Evolutionary conservation across 1,140 invertebrate genomes (phyloP).

Genomic region (Diachasma alloeum): DNA sequence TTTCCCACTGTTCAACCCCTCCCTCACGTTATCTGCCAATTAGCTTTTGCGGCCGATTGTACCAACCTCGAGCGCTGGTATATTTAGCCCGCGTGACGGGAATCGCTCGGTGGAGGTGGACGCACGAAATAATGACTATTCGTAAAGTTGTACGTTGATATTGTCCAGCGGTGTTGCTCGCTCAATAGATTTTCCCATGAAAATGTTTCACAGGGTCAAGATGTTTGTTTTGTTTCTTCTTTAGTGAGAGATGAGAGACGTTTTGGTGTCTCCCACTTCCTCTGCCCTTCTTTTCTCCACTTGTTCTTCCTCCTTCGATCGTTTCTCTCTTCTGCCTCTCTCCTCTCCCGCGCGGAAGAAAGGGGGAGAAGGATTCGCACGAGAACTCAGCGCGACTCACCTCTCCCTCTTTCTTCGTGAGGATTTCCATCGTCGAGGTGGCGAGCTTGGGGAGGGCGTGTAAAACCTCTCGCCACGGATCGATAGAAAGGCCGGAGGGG

Average conservation of each 20-base stretch:
- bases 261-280: background rate
- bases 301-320: background rate
- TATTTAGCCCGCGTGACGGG: constrained; percentile 35
- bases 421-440: constrained; percentile 38
- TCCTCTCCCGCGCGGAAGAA: background rate
- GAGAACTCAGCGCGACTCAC: constrained; percentile 15
- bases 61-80: constrained; percentile 5
- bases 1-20: background rate
- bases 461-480: constrained; percentile 60
- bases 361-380: constrained; percentile 6
- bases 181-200: too few species aligned
- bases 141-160: constrained; percentile 4
- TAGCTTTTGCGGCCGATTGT: background rate
- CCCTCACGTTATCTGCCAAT: background rate
- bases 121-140: constrained; percentile 32
- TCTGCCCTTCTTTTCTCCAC: background rate
- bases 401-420: constrained; percentile 35
- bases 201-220: too few species aligned
- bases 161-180: too few species aligned
- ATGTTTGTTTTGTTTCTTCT: too few species aligned
- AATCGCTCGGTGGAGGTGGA: constrained; percentile 31
- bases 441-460: constrained; percentile 50
- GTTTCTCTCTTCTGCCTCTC: background rate
- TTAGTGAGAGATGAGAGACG: background rate
- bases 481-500: constrained; percentile 63